Percentiles rank a stretch among this genome's conserved stretches.
Conservation (phyloP, 1,140 invertebrate species). For the Drosophila varians region DNA sequence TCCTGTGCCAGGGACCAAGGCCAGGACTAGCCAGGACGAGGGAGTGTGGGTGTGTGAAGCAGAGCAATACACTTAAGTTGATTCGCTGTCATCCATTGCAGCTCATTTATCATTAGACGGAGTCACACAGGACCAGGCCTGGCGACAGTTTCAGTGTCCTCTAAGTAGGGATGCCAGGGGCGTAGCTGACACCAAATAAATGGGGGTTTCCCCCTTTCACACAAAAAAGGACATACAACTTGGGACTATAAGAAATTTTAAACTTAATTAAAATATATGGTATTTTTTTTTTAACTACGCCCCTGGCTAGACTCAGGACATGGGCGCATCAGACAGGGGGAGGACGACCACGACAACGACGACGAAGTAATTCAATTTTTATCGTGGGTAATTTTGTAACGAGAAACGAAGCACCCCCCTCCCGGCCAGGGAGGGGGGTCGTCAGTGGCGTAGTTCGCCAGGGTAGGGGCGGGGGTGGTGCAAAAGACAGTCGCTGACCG, state of each 20-base stretch:
- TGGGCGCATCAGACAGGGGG: slow-evolving; percentile 48
- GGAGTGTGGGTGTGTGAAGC: slow-evolving; percentile 57
- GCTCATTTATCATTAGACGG: slow-evolving; percentile 83
- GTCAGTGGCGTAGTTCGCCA: neutral
- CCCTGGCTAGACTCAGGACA: slow-evolving; percentile 66
- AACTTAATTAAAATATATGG: neutral
- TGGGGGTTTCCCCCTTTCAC: neutral
- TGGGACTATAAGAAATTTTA: too few relatives aligned
- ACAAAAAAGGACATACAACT: too few relatives aligned
- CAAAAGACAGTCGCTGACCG: slow-evolving; percentile 30
- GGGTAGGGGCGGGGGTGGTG: neutral
- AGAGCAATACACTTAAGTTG: slow-evolving; percentile 83
- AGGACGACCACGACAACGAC: slow-evolving; percentile 35
- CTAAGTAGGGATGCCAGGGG: slow-evolving; percentile 43
- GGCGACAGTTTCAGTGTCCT: slow-evolving; percentile 74
- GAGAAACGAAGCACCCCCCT: slow-evolving; percentile 74
- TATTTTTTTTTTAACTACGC: slow-evolving; percentile 1
- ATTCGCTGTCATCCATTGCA: slow-evolving; percentile 83
- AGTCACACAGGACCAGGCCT: slow-evolving; percentile 67
- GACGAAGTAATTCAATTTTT: slow-evolving; percentile 83
- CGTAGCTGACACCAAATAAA: neutral
- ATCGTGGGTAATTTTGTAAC: slow-evolving; percentile 83
- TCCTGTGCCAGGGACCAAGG: neutral
- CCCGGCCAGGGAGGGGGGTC: slow-evolving; percentile 33
- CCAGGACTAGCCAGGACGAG: neutral